Evolutionary conservation across 2,888 invertebrate species (phyloP).

Genomic region (Orchesellides sinensis): DNA sequence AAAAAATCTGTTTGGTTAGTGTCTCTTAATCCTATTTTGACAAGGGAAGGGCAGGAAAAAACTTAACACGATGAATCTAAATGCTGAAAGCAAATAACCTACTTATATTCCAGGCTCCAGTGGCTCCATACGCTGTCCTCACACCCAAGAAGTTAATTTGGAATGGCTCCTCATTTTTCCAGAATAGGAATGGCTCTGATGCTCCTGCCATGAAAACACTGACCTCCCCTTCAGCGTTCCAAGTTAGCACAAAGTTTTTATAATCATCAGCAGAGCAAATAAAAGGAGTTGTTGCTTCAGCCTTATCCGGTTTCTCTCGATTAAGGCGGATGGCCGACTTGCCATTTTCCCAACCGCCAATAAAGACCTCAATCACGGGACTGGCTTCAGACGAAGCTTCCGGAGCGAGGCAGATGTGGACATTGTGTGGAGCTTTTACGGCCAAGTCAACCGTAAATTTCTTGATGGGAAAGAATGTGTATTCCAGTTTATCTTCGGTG

Average conservation of each 20-base stretch:
- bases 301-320: conserved; percentile 82
- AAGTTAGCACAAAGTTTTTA: conserved; percentile 73
- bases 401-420: conserved; percentile 81
- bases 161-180: conserved; percentile 81
- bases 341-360: conserved; percentile 84
- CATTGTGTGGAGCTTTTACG: conserved; percentile 82
- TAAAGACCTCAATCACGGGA: conserved; percentile 83
- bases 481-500: conserved; percentile 80
- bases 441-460: conserved; percentile 80
- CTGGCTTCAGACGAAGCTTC: conserved; percentile 79
- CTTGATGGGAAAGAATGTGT: conserved; percentile 81
- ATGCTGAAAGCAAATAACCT: background rate
- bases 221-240: conserved; percentile 77
- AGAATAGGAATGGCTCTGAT: conserved; percentile 79
- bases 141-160: conserved; percentile 82
- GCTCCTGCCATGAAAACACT: conserved; percentile 78
- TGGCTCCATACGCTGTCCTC: conserved; percentile 83
- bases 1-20: conserved; percentile 17
- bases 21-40: background rate
- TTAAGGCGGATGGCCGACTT: conserved; percentile 83
- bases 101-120: conserved; percentile 83
- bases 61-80: no score
- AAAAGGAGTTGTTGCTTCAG: conserved; percentile 80
- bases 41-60: conserved; percentile 24
- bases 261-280: conserved; percentile 80